Percentiles rank a stretch among this genome's conserved stretches.
Conservation (phyloP, 2,888 invertebrate genomes). For the Elegia similella region DNA sequence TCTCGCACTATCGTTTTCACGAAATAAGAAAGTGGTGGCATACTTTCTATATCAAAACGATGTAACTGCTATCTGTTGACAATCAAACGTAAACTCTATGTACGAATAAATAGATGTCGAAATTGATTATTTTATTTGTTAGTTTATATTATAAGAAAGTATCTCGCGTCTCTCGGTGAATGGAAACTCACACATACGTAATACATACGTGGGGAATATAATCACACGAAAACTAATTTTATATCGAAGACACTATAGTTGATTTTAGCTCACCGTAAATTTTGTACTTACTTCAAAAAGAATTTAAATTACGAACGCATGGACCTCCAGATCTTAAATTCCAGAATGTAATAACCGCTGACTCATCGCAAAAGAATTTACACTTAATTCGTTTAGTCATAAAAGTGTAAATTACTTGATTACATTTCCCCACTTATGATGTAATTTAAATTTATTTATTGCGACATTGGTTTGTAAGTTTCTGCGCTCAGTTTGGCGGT, state of each 20-base stretch:
- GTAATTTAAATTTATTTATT: constrained; percentile 38
- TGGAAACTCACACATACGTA: constrained; percentile 48
- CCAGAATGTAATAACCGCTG: constrained; percentile 27
- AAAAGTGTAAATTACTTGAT: constrained; percentile 32
- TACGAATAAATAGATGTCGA: neutral
- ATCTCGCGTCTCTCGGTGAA: constrained; percentile 38
- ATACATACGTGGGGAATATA: constrained; percentile 22
- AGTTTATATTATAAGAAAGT: constrained; percentile 21
- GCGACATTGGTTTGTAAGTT: constrained; percentile 36
- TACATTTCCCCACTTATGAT: constrained; percentile 13
- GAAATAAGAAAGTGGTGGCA: constrained; percentile 45
- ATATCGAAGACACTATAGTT: constrained; percentile 21
- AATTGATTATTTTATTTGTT: constrained; percentile 20
- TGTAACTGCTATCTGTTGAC: neutral
- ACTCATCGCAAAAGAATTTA: constrained; percentile 32
- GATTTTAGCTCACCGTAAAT: neutral
- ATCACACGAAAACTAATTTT: constrained; percentile 24
- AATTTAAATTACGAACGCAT: constrained; percentile 41
- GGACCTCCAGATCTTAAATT: constrained; percentile 21
- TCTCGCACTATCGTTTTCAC: constrained; percentile 33
- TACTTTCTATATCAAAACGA: constrained; percentile 11
- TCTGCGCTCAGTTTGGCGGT: constrained; percentile 66
- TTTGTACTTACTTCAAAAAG: constrained; percentile 34
- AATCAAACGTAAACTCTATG: constrained; percentile 10
- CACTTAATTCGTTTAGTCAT: constrained; percentile 19